Base-by-base conservation (phyloP, 2,797 vertebrate species). In the Sebastes taczanowskii region DNA sequence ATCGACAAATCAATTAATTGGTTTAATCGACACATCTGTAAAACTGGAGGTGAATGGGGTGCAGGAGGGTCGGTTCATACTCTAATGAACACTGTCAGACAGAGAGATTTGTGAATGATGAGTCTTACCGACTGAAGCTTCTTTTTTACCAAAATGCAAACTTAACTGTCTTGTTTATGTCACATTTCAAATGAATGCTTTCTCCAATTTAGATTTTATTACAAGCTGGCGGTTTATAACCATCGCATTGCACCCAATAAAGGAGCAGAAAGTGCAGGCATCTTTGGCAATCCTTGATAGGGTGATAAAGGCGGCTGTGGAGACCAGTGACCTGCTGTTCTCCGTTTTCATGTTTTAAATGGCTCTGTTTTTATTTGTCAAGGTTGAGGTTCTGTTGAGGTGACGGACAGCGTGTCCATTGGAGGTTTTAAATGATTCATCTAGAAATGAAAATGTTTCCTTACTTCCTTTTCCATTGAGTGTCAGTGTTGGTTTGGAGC, bases 161-260 rank as follows among this genome's bases (percentile, higher is more conserved):
- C 25, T 32, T 60, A 77, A 77, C 34, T 11, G 63, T 64, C 75
- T 74, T 77, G 74, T 78, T 65, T 69, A 32, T 74, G 53, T 65
- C 75, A 32, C 29, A 27, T 68, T 58, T 67, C 13, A 32, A 69
- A 35, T 52, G 29, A 78, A 38, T 63, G 29, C 38, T 27, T 27
- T 60, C 60, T 71, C 25, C 77, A 49, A 2, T 71, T 76, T 29
- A 9, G 55, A 27, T 68, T 64, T 63, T 23, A 60, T 53, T 52
- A 27, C 4, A 2, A 52, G 52, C 53, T 7, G 55, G 6, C 2
- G 7, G 35, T 63, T 78, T 67, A 38, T 59, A 67, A 61, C 34
- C n/a, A 32, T 64, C 27, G 16, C 59, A 30, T 25, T 30, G 42
- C 34, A n/a, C 61, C 65, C 42, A 61, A 60, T 74, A 70, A 78